Percentiles rank a stretch among this genome's conserved stretches.
phyloP scores from a whole-genome alignment of 2,888 invertebrate species.

The Branchellion lobata region DNA sequence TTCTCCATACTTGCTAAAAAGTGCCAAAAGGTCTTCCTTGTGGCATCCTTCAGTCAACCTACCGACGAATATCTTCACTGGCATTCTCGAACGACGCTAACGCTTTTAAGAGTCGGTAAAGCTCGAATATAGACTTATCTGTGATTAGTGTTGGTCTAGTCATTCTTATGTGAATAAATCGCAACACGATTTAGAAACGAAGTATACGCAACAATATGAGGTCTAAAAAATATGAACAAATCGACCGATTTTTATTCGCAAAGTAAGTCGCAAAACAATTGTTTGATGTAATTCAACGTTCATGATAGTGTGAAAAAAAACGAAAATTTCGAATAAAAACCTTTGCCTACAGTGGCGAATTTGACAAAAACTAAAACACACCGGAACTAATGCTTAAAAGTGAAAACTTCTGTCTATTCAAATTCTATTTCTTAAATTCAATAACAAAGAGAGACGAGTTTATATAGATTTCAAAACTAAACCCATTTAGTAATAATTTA shows the following conservation, averaged over 20 bases:
- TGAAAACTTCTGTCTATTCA: too few species aligned
- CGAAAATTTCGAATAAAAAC: conserved; percentile 17
- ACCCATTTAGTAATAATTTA: too few species aligned
- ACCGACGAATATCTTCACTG: conserved; percentile 79
- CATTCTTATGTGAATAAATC: neutral
- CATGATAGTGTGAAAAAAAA: neutral
- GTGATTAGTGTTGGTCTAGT: neutral
- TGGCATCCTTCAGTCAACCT: conserved; percentile 90
- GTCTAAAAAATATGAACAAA: neutral
- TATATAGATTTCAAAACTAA: too few species aligned
- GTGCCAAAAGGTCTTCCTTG: conserved; percentile 83
- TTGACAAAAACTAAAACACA: neutral
- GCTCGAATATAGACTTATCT: conserved; percentile 13
- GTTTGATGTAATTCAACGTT: conserved; percentile 1
- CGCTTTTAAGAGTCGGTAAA: conserved; percentile 5
- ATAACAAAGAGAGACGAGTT: too few species aligned
- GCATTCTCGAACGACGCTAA: conserved; percentile 38
- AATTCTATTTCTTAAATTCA: too few species aligned
- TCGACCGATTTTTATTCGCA: conserved; percentile 1
- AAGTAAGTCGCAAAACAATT: neutral
- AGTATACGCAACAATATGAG: neutral
- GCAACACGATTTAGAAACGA: conserved; percentile 13
- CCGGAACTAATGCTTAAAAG: conserved; percentile 15
- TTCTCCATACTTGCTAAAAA: conserved; percentile 91
- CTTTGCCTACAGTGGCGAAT: neutral